phyloP scores from a whole-genome alignment of 2,113 vertebrate genomes.

The Channa argus region DNA sequence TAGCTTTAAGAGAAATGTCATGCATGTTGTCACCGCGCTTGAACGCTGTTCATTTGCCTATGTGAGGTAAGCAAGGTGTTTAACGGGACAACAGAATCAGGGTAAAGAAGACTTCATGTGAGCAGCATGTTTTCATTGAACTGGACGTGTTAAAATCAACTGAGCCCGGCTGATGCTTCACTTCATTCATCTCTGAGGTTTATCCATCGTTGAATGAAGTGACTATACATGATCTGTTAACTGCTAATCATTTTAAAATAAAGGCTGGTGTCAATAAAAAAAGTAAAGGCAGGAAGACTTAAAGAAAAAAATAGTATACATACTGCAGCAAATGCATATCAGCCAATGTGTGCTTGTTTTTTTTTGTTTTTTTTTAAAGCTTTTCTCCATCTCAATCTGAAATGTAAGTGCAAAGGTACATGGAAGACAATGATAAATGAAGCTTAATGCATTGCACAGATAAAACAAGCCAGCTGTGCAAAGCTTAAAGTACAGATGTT shows the following conservation, averaged over 20 bases:
- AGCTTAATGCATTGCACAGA: slow-evolving; percentile 18
- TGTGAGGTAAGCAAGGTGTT: background rate
- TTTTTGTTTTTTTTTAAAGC: slow-evolving; percentile 7
- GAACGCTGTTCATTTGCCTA: background rate
- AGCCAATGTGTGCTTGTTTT: background rate
- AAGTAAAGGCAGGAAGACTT: slow-evolving; percentile 57
- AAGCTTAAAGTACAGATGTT: slow-evolving; percentile 21
- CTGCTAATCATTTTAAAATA: no score
- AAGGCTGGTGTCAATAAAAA: no score
- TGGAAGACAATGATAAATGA: slow-evolving; percentile 66
- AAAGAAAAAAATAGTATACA: slow-evolving; percentile 35
- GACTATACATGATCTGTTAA: no score
- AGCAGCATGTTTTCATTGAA: background rate
- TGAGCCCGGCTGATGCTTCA: slow-evolving; percentile 12
- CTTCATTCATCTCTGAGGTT: background rate
- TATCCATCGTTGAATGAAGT: background rate
- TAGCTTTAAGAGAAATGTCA: background rate
- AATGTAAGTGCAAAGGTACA: slow-evolving; percentile 31
- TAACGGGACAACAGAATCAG: background rate
- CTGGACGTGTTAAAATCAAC: background rate
- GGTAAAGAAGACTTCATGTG: background rate
- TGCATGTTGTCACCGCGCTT: background rate
- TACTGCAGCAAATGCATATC: slow-evolving; percentile 19
- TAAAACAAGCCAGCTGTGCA: slow-evolving; percentile 18
- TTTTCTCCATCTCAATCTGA: slow-evolving; percentile 4